Evolutionary conservation across 2,797 vertebrate genomes (phyloP), one percentile per base, ranked within the genome.

Genomic region (Scleropages formosus): DNA sequence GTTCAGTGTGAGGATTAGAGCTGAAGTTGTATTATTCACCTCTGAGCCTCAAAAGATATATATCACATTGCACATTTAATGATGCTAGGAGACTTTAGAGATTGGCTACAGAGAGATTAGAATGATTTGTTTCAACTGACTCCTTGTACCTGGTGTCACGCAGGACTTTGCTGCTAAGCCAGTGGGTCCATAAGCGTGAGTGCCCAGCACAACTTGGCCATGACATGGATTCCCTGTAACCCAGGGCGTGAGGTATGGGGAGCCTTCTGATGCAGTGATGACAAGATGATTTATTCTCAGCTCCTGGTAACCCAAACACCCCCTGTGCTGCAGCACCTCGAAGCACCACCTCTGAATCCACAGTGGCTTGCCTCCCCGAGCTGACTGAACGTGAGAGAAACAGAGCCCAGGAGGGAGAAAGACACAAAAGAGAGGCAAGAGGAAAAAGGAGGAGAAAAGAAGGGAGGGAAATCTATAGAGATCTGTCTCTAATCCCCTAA

Each of bases 241-340:
- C 51, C 27, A 24, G 76, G 46, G 69, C 58, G 24, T 18, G 11
- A 46, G 69, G 72, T 51, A 27, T 18, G 80, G 80, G 81, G 80
- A 70, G 77, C 63, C 70, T 56, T 81, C 82, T 79, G 82, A 85
- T 71, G 69, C 80, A 58, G 85, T 78, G 88, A 85, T 87, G 90
- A 92, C 89, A 91, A 84, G 81, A 82, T 91, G 89, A 93, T 91
- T 90, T 87, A 91, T 90, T 83, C 85, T 72, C 73, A 73, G 77
- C 78, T 80, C 83, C 73, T 3, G 81, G 81, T 65, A 79, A 56
- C 85, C 81, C 80, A 80, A 77, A 80, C 82, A 78, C 74, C 51
- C 81, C 80, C 67, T 20, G 13, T 26, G 3, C 51, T 68, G 72
- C 47, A 44, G 44, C 65, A 7, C 60, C 24, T 16, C 18, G 12